These are phyloP conservation scores for Pagetopsis macropterus DNA, from an alignment of 2,797 vertebrate genomes.

Conservation along the genomic window DNA sequence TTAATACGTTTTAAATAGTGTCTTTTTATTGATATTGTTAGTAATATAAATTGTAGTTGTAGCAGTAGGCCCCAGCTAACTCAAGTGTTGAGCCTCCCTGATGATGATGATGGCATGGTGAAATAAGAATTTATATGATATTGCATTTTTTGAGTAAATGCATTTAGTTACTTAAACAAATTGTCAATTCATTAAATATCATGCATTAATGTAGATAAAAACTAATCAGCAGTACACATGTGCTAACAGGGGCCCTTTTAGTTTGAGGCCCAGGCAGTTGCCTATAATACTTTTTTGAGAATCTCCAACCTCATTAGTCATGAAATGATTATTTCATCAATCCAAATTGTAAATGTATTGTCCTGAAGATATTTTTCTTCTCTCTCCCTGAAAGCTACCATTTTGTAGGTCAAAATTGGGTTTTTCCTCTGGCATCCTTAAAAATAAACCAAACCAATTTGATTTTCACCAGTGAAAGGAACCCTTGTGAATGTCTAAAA, in stretches of 20 bases:
- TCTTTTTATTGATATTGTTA: too few relatives aligned
- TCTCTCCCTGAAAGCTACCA: slow-evolving; percentile 4
- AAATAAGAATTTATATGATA: background rate
- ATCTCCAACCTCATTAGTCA: background rate
- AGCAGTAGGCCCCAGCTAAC: too few relatives aligned
- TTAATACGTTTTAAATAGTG: too few relatives aligned
- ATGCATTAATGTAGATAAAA: background rate
- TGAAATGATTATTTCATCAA: background rate
- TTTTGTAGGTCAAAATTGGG: background rate
- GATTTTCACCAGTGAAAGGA: slow-evolving; percentile 15
- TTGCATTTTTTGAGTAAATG: background rate
- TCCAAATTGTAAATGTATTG: background rate
- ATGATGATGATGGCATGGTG: background rate
- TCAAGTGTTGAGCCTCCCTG: too few relatives aligned
- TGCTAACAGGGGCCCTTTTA: too few relatives aligned
- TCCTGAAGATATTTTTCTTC: background rate
- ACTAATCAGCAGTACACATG: too few relatives aligned
- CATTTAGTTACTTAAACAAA: background rate
- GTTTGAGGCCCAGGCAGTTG: background rate
- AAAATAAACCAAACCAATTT: slow-evolving; percentile 10
- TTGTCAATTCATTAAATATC: background rate
- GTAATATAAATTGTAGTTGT: too few relatives aligned
- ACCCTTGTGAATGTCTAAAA: slow-evolving; percentile 9
- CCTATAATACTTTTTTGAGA: background rate
- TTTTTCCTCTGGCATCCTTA: background rate